Percentiles rank a stretch among this genome's conserved stretches.
These are phyloP conservation scores for Saguinus imperator DNA, from an alignment of 2,113 vertebrate species.

Conservation along the genomic window DNA sequence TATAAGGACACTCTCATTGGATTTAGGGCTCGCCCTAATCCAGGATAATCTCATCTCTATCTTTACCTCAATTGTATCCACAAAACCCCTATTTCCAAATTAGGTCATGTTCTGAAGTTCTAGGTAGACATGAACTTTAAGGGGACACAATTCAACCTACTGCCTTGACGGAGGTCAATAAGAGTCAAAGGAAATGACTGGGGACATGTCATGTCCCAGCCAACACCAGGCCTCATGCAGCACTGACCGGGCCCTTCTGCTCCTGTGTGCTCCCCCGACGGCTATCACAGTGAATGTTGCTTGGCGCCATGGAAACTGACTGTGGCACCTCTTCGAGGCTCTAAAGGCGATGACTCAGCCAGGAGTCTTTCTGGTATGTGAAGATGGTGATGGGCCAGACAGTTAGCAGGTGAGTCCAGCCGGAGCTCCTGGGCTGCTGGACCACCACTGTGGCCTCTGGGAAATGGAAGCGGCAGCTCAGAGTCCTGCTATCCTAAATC, in stretches of 20 bases:
- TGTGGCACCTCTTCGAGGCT: background rate
- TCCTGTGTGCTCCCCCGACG: fast-evolving
- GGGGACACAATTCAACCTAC: fast-evolving
- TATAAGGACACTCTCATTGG: background rate
- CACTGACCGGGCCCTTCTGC: fast-evolving
- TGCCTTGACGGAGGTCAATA: no score
- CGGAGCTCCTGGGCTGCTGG: fast-evolving
- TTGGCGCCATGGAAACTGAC: background rate
- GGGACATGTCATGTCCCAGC: fast-evolving
- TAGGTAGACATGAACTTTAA: background rate
- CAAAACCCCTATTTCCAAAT: background rate
- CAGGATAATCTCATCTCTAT: background rate
- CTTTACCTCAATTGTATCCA: background rate
- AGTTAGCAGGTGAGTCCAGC: fast-evolving
- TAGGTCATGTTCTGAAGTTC: background rate
- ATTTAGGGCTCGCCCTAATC: background rate
- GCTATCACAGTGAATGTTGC: fast-evolving
- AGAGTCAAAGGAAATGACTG: background rate
- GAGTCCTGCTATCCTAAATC: fast-evolving
- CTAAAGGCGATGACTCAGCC: background rate
- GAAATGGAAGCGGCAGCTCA: fast-evolving
- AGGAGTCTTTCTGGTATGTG: fast-evolving
- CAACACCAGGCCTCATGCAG: fast-evolving
- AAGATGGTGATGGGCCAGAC: background rate
- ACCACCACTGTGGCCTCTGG: background rate